These are phyloP conservation scores for Proisotoma minuta DNA, from an alignment of 2,888 invertebrate species.

Conservation along the genomic window DNA sequence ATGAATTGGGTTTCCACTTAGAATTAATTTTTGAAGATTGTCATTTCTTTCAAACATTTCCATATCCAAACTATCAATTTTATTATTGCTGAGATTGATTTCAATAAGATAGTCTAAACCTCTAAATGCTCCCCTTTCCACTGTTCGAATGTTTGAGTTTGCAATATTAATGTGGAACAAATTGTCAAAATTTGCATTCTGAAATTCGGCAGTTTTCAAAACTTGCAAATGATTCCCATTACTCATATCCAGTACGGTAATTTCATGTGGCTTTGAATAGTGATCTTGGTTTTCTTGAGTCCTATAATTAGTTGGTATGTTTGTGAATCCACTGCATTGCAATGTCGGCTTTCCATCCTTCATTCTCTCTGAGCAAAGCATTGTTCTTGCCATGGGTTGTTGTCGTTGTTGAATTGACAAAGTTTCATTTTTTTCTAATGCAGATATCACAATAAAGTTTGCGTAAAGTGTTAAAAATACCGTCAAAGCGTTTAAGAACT, in stretches of 20 bases:
- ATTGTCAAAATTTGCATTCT: neutral
- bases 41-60: slow-evolving; percentile 37
- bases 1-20: slow-evolving; percentile 32
- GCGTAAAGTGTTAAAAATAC: too few species aligned
- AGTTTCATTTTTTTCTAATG: too few species aligned
- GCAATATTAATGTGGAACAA: neutral
- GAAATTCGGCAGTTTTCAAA: neutral
- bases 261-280: neutral
- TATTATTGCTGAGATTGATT: slow-evolving; percentile 35
- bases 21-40: slow-evolving; percentile 26
- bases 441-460: too few species aligned
- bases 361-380: neutral
- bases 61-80: slow-evolving; percentile 26
- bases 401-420: too few species aligned
- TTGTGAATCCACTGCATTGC: neutral
- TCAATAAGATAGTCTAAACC: slow-evolving; percentile 37
- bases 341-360: neutral
- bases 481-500: too few species aligned
- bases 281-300: neutral
- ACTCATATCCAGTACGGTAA: neutral
- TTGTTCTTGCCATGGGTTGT: too few species aligned
- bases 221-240: neutral
- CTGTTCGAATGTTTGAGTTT: slow-evolving; percentile 24
- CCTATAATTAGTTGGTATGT: neutral
- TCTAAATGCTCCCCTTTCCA: slow-evolving; percentile 33